Base-by-base conservation (phyloP, 2,113 vertebrate species). In the Hiodon alosoides region DNA sequence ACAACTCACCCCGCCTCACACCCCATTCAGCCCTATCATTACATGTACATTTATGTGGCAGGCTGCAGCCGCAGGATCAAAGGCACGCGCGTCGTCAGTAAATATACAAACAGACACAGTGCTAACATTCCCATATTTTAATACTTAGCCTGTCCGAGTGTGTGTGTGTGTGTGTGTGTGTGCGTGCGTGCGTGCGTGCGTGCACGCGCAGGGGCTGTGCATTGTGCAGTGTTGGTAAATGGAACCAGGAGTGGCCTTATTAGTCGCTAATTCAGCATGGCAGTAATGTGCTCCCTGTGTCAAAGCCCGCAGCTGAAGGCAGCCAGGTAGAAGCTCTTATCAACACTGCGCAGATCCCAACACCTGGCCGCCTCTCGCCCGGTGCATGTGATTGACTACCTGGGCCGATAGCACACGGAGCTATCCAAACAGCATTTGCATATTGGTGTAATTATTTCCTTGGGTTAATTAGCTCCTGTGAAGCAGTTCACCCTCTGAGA, bases 361-460 rank as follows among this genome's bases (percentile, higher is more conserved):
- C 53, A 72, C 74, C 72, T 74, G 71, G 69, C 69, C 57, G 52
- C 54, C 71, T 46, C 75, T 69, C 76, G 88, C 85, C 81, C 54
- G 80, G 84, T 86, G 61, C 88, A 85, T 89, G 89, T 94, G 92
- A 97, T 93, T 94, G 94, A 95, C 91, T 95, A 94, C 93, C 92
- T 94, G 91, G 91, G 89, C 89, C 87, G 89, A 92, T 92, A 94
- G 91, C 88, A 90, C 85, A 90, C 81, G 90, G 92, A 95, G 95
- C 93, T 94, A 95, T 94, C 94, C 93, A 95, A 94, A 94, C 91
- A 93, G 85, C 87, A 98, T 99, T 98, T 97, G 94, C 96, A 97
- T 96, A 96, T 92, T 94, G 93, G 90, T 92, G 92, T 95, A 96
- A 97, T 98, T 97, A 97, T 96, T 97, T 98, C 88, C 94, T 88